Base-by-base conservation (phyloP, 1,140 invertebrate species). In the Rhagoletis pomonella region DNA sequence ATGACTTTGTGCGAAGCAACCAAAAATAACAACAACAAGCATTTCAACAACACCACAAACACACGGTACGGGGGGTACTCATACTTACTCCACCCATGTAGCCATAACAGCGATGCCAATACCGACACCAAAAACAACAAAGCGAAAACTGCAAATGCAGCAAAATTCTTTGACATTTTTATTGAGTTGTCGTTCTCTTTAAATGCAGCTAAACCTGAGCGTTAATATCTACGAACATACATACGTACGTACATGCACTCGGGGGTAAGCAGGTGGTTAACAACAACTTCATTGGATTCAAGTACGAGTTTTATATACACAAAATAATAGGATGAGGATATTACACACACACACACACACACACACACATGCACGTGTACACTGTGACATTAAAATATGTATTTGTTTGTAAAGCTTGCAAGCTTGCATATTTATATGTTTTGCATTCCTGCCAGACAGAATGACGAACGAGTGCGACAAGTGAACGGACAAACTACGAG, bases 351-450 rank as follows among this genome's bases (percentile, higher is more conserved):
- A 67, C 10, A 12, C 39, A 47, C 6, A 65, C 44, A 50, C 44
- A 67, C 10, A 55, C 9, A 55, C 14, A 73, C 42, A 67, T 29
- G 12, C 62, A 67, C 44, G n/a, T 65, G 3, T 1, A 69, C 17
- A 47, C 42, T 10, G 1, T 67, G 42, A 14, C 17, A 73, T 58
- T 81, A 81, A 81, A 81, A 81, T 81, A 77, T 77, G 44, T 77
- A 42, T 81, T 81, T 81, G 73, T 50, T 55, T 81, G 44, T 19
- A 81, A 81, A 81, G 47, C 44, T 29, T 29, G 73, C 47, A 81
- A 81, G 73, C 73, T 81, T 81, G 47, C 73, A 55, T 81, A 81
- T 81, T 81, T 81, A 81, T 81, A 81, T 81, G 73, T 81, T 81
- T 81, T 81, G 73, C 73, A 81, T 81, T 81, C 55, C 44, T 81